These are phyloP conservation scores for Melanotus villosus DNA, from an alignment of 2,888 invertebrate genomes.

Conservation along the genomic window DNA sequence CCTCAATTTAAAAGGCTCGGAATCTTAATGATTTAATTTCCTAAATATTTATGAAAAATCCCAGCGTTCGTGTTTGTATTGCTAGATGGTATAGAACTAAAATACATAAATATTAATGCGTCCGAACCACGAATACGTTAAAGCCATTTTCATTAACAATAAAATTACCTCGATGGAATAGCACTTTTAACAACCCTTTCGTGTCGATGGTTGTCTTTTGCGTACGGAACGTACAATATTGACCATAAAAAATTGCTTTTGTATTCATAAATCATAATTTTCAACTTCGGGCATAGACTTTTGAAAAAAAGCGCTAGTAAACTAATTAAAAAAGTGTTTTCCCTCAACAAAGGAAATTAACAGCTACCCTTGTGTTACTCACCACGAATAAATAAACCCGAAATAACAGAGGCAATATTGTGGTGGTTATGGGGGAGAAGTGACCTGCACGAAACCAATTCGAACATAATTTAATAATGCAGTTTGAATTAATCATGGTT, in stretches of 20 bases:
- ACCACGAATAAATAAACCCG: slow-evolving; percentile 11
- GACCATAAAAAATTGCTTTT: slow-evolving; percentile 7
- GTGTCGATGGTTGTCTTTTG: slow-evolving; percentile 8
- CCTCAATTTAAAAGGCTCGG: not conserved
- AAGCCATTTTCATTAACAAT: slow-evolving; percentile 24
- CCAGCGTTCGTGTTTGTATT: slow-evolving; percentile 13
- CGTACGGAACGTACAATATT: not conserved
- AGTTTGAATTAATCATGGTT: slow-evolving; percentile 4
- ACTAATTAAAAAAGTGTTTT: slow-evolving; percentile 12
- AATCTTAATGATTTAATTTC: slow-evolving; percentile 8
- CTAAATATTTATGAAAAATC: slow-evolving; percentile 21
- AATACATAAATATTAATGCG: slow-evolving; percentile 23
- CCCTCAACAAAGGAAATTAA: slow-evolving; percentile 12
- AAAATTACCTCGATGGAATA: slow-evolving; percentile 7
- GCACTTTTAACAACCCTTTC: slow-evolving; percentile 17
- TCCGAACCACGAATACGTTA: slow-evolving; percentile 23
- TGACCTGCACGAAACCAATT: not conserved
- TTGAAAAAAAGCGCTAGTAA: not conserved
- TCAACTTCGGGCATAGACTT: not conserved
- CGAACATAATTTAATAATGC: slow-evolving; percentile 14
- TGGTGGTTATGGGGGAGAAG: too few species aligned
- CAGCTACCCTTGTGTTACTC: not conserved
- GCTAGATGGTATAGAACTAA: slow-evolving; percentile 14
- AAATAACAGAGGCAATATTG: not conserved
- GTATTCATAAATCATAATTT: slow-evolving; percentile 18